These are phyloP conservation scores for Henricia sp. DNA, from an alignment of 53 echinoderm and acorn worm genomes.

Conservation along the genomic window DNA sequence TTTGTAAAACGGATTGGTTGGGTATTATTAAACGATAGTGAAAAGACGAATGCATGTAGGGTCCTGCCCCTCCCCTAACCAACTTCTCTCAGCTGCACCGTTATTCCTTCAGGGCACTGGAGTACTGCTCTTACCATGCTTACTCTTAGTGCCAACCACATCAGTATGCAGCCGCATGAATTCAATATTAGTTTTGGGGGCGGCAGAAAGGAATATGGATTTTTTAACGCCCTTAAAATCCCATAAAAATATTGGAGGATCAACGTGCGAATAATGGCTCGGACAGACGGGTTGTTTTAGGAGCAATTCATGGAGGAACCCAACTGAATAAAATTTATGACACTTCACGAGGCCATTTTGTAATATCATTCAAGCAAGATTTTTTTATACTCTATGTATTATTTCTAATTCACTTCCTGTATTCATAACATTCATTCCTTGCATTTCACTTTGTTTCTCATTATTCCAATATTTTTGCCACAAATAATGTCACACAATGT, in stretches of 20 bases:
- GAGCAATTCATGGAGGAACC: no score
- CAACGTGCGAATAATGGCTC: background rate
- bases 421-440: no score
- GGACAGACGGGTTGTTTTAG: no score
- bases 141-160: background rate
- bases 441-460: no score
- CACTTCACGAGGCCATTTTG: no score
- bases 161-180: slow-evolving; percentile 16
- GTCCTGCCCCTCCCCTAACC: background rate
- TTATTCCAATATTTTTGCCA: no score
- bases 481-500: no score
- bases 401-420: no score
- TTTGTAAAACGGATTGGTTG: slow-evolving; percentile 45
- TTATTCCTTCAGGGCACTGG: no score
- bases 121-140: background rate
- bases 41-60: slow-evolving; percentile 37
- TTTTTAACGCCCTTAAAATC: background rate
- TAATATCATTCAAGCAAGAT: no score
- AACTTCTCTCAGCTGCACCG: background rate
- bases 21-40: slow-evolving; percentile 15
- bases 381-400: no score
- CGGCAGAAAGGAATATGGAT: slow-evolving; percentile 3
- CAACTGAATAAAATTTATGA: no score
- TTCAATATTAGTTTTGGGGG: slow-evolving; percentile 17
- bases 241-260: slow-evolving; percentile 2